Percentiles rank a stretch among this genome's conserved stretches.
Conservation (phyloP, 2,888 invertebrate species). For the Augochlorella aurata region DNA sequence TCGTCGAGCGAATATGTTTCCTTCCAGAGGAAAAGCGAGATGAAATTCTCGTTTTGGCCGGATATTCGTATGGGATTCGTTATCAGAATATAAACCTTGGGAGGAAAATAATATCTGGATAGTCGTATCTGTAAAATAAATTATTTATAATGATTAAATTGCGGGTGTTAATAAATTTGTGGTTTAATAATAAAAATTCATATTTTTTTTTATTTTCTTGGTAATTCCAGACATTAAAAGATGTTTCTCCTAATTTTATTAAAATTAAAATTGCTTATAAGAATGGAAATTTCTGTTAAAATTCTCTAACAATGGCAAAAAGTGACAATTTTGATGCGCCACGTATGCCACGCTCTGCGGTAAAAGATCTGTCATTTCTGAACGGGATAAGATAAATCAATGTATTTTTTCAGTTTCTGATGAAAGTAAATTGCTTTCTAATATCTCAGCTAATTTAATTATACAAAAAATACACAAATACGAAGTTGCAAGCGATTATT, state of each 20-base stretch:
- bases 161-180: background rate
- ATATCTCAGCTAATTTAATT: background rate
- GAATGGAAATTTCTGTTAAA: background rate
- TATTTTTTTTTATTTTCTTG: background rate
- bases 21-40: background rate
- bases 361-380: background rate
- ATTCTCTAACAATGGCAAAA: background rate
- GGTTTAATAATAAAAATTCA: background rate
- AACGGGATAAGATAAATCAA: background rate
- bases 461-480: background rate
- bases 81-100: background rate
- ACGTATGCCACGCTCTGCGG: background rate
- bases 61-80: background rate
- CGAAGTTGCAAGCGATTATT: background rate
- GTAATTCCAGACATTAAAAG: too few relatives aligned
- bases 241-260: too few relatives aligned
- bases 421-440: background rate
- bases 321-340: background rate
- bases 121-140: background rate
- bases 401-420: background rate
- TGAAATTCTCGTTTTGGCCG: background rate
- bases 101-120: background rate
- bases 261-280: background rate
- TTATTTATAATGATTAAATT: background rate
- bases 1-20: constrained; percentile 1